A percentile compares a stretch with the other conserved stretches of the same genome.
phyloP scores from a whole-genome alignment of 2,113 vertebrate genomes.

The Actenoides hombroni region DNA sequence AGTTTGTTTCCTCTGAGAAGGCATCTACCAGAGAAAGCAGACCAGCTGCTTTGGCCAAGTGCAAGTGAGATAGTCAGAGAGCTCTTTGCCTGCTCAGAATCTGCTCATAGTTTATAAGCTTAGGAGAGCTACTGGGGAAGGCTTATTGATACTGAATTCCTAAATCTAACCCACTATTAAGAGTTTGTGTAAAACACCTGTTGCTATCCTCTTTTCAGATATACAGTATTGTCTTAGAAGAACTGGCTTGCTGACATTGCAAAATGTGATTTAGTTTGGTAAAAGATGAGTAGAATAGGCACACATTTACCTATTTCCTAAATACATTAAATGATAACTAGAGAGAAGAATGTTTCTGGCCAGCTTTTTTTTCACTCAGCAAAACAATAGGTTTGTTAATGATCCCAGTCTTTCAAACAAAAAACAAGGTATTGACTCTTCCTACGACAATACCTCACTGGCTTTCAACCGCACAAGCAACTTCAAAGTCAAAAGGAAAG shows the following conservation, averaged over 20 bases:
- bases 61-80: background rate
- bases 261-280: background rate
- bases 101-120: background rate
- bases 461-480: background rate
- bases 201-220: background rate
- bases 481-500: background rate
- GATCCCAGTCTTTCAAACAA: background rate
- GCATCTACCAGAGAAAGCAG: background rate
- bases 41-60: background rate
- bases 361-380: background rate
- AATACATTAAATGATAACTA: background rate
- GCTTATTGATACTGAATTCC: background rate
- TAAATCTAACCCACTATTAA: background rate
- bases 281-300: background rate
- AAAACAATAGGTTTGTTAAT: background rate
- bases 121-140: background rate
- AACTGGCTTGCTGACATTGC: background rate
- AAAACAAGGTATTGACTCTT: background rate
- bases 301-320: background rate
- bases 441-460: background rate
- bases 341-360: background rate
- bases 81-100: background rate
- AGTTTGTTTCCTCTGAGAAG: background rate
- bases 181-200: background rate
- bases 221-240: background rate